Base-by-base conservation (phyloP, 2,797 vertebrate species). In the Salarias fasciatus region DNA sequence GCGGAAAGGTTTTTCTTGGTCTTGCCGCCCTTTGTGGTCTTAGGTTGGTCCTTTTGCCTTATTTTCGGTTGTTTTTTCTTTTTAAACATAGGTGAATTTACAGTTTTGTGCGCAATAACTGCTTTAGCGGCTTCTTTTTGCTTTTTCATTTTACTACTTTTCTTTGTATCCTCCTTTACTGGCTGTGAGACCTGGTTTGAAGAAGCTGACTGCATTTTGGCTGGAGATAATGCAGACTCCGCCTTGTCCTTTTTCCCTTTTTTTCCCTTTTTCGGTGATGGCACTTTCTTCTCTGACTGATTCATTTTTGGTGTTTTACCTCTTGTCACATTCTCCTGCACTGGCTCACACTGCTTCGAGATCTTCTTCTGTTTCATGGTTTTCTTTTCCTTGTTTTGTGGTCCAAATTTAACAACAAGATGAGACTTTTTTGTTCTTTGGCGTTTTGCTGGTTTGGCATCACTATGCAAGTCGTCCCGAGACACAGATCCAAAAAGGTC, bases 341-440 rank as follows among this genome's bases (percentile, higher is more conserved):
- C 43, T 14, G 58, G 42, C 62, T 86, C 79, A 33, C 31, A 46
- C 40, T 75, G 55, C 36, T 86, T 75, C 11, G 87, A 36, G 11
- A 63, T n/a, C 46, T 86, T 90, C 24, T 60, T 83, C 52, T 76
- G 78, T 66, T 89, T 91, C 48, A 86, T 89, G 69, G 42, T 79
- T 77, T 86, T 91, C 63, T 89, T 90, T 9, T 90, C 89, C 59
- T 89, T 92, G 50, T 66, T 86, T 74, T 87, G 86, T 30, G 89
- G 80, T 55, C 86, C 86, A 79, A 92, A 91, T 69, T 87, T 88
- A 13, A 92, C 89, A 33, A 92, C 83, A 7, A 92, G 87, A 55
- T 80, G 88, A 57, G 87, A 5, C 53, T 88, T 88, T 70, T 89
- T 92, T n/a, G 72, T 48, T 63, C 69, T 87, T 67, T 85, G 82